phyloP scores from a whole-genome alignment of 1,140 invertebrate genomes.

The Daktulosphaira vitifoliae region DNA sequence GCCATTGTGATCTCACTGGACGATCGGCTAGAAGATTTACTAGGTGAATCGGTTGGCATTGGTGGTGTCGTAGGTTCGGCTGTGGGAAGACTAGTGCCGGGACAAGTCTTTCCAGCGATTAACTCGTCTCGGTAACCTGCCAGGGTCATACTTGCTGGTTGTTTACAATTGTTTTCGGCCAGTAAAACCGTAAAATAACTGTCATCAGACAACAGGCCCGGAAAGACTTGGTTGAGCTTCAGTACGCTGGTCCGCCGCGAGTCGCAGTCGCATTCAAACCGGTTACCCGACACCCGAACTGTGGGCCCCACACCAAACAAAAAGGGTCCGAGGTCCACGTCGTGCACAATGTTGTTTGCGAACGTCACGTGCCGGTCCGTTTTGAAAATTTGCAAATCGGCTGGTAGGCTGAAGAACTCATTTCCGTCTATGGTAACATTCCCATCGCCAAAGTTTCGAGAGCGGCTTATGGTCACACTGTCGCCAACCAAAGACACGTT shows the following conservation, averaged over 20 bases:
- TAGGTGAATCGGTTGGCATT: neutral
- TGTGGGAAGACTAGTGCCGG: neutral
- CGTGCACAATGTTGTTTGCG: neutral
- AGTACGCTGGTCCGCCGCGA: constrained; percentile 26
- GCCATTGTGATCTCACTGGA: no score
- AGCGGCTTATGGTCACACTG: neutral
- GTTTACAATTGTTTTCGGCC: neutral
- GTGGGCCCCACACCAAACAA: neutral
- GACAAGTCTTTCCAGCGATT: neutral
- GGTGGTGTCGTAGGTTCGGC: neutral
- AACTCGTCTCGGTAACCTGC: constrained; percentile 7
- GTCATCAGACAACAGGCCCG: neutral
- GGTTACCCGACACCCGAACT: neutral
- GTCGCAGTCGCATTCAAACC: constrained; percentile 30
- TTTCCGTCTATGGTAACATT: neutral
- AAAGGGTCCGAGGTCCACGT: constrained; percentile 21
- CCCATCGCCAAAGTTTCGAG: neutral
- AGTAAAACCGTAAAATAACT: neutral
- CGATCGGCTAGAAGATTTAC: no score
- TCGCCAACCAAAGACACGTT: neutral
- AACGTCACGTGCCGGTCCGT: constrained; percentile 15
- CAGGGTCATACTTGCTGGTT: neutral
- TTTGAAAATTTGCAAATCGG: constrained; percentile 14
- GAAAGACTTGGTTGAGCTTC: constrained; percentile 24
- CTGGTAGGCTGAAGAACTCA: constrained; percentile 11